phyloP scores from a whole-genome alignment of 2,797 vertebrate species.

The Natrix natrix region DNA sequence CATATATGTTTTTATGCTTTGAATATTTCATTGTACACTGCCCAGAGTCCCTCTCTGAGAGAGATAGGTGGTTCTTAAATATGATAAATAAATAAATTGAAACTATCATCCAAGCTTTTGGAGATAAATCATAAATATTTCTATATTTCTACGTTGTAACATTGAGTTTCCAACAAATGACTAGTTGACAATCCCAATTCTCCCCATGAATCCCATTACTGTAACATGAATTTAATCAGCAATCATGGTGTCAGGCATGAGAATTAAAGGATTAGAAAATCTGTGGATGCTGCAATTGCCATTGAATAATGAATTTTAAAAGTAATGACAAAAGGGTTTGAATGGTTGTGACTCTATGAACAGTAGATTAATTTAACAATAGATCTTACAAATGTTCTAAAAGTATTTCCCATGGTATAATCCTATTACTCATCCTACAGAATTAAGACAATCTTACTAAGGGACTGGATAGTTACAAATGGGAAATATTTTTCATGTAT shows the following conservation, averaged over 20 bases:
- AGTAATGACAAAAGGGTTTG: neutral
- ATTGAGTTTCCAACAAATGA: neutral
- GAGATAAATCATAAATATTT: neutral
- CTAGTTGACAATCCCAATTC: neutral
- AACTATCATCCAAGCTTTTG: neutral
- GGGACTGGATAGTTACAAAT: neutral
- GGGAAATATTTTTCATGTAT: neutral
- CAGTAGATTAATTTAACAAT: neutral
- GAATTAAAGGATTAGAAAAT: neutral
- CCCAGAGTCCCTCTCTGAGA: neutral
- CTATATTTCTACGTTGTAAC: neutral
- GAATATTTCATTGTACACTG: neutral
- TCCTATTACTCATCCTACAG: neutral
- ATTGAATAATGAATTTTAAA: neutral
- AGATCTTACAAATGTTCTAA: neutral
- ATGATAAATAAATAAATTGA: neutral
- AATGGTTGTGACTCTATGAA: neutral
- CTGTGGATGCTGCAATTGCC: neutral
- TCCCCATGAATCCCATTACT: neutral
- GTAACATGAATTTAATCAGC: neutral
- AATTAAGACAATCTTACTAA: neutral
- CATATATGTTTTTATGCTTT: neutral
- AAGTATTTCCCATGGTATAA: neutral
- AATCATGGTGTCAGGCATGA: neutral
- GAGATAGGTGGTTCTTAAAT: neutral